Percentiles rank a stretch among this genome's conserved stretches.
phyloP scores from a whole-genome alignment of 2,797 vertebrate species.

The Chanos chanos region DNA sequence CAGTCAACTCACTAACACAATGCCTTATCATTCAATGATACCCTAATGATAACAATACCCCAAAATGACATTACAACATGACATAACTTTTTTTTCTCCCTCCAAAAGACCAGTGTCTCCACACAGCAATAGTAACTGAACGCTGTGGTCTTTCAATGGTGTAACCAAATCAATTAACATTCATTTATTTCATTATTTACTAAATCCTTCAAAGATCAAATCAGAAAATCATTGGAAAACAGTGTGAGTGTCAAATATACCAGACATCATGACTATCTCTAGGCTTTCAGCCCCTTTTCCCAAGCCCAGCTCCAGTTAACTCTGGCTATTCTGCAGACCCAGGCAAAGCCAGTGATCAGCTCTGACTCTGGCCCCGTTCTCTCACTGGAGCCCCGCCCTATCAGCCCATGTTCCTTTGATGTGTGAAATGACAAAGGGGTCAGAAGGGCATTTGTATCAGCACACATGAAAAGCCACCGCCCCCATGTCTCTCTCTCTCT shows the following conservation, averaged over 20 bases:
- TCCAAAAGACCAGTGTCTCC: too few species aligned
- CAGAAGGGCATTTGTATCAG: conserved; percentile 57
- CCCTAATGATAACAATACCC: too few species aligned
- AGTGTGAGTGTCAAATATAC: conserved; percentile 76
- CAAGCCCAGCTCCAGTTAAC: background rate
- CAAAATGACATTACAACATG: too few species aligned
- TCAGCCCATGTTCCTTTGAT: conserved; percentile 64
- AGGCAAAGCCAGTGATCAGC: background rate
- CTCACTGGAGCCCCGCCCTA: conserved; percentile 44
- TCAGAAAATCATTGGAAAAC: too few species aligned
- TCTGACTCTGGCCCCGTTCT: conserved; percentile 33
- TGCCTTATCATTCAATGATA: too few species aligned
- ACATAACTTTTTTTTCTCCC: too few species aligned
- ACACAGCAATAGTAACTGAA: too few species aligned
- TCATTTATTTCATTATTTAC: too few species aligned
- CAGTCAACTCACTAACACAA: too few species aligned
- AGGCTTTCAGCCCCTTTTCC: conserved; percentile 53
- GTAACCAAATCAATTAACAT: too few species aligned
- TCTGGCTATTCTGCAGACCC: background rate
- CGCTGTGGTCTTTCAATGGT: too few species aligned
- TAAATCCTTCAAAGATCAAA: too few species aligned
- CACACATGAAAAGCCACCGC: background rate
- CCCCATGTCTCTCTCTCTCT: background rate
- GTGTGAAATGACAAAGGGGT: conserved; percentile 64
- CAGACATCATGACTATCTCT: conserved; percentile 74